Percentiles rank a stretch among this genome's conserved stretches.
Evolutionary conservation across 2,888 invertebrate species (phyloP).

Genomic region (Catonia carolina): DNA sequence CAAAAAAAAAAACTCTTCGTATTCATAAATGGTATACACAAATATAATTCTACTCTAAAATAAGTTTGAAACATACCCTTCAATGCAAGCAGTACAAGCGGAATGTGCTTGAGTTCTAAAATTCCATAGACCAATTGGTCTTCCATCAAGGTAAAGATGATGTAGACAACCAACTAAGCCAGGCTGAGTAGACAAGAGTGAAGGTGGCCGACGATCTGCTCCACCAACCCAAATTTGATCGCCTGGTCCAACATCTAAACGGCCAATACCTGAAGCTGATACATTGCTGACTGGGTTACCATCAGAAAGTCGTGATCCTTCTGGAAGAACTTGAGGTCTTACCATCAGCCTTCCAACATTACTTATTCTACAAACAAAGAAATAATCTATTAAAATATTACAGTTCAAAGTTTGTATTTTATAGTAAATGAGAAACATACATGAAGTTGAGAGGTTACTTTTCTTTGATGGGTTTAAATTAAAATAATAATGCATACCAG

Average conservation of each 20-base stretch:
- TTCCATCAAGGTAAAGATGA: slow-evolving; percentile 67
- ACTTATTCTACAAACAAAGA: slow-evolving; percentile 48
- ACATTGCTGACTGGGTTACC: slow-evolving; percentile 44
- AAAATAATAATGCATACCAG: no score
- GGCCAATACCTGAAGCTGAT: slow-evolving; percentile 53
- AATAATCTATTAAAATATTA: no score
- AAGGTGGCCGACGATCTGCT: slow-evolving; percentile 44
- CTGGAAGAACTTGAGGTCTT: slow-evolving; percentile 48
- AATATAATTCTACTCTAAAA: no score
- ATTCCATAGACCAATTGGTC: slow-evolving; percentile 81
- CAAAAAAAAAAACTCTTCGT: no score
- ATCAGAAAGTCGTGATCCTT: slow-evolving; percentile 41
- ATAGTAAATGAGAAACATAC: no score
- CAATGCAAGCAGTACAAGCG: slow-evolving; percentile 69
- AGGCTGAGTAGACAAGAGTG: slow-evolving; percentile 43
- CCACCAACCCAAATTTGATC: slow-evolving; percentile 53
- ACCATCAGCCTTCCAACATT: slow-evolving; percentile 63
- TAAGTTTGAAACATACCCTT: slow-evolving; percentile 54
- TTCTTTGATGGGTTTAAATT: no score
- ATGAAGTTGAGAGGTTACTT: no score
- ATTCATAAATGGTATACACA: no score
- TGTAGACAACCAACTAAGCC: slow-evolving; percentile 75
- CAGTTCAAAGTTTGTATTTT: no score
- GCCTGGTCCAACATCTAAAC: slow-evolving; percentile 49
- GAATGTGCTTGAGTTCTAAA: slow-evolving; percentile 58